These are phyloP conservation scores for Catharus minimus DNA, from an alignment of 2,113 vertebrate genomes.

Conservation along the genomic window DNA sequence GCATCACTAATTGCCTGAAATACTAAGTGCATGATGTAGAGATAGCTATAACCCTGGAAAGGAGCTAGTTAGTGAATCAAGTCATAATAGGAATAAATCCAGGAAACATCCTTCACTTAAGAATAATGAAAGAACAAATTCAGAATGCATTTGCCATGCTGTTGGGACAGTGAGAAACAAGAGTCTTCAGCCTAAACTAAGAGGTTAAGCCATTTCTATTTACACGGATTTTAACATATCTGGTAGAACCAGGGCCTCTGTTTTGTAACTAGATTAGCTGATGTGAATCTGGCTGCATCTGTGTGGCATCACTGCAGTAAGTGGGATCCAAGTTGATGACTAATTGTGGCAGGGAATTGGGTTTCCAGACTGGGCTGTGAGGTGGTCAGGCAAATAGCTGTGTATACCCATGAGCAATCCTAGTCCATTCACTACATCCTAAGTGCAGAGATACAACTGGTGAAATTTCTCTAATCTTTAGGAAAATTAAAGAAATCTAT, in stretches of 20 bases:
- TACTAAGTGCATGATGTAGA: not conserved
- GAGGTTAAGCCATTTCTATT: not conserved
- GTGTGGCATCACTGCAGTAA: not conserved
- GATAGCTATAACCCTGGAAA: not conserved
- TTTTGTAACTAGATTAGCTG: constrained; percentile 35
- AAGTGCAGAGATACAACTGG: not conserved
- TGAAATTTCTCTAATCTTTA: not conserved
- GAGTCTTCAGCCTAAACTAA: not conserved
- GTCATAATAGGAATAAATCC: not conserved
- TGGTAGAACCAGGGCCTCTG: constrained; percentile 1
- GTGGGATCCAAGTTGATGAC: not conserved
- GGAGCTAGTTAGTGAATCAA: not conserved
- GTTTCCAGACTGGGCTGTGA: not conserved
- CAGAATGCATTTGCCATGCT: not conserved
- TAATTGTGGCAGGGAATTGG: not conserved
- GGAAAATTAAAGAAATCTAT: not conserved
- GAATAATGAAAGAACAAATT: not conserved
- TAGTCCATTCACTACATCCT: not conserved
- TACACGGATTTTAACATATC: not conserved
- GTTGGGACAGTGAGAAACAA: not conserved
- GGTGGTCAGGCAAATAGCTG: not conserved
- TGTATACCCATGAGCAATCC: not conserved
- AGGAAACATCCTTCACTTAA: not conserved
- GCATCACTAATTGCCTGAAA: not conserved
- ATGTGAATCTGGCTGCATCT: constrained; percentile 27